Evolutionary conservation across 2,888 invertebrate species (phyloP).

Genomic region (Teleiodes luculella): DNA sequence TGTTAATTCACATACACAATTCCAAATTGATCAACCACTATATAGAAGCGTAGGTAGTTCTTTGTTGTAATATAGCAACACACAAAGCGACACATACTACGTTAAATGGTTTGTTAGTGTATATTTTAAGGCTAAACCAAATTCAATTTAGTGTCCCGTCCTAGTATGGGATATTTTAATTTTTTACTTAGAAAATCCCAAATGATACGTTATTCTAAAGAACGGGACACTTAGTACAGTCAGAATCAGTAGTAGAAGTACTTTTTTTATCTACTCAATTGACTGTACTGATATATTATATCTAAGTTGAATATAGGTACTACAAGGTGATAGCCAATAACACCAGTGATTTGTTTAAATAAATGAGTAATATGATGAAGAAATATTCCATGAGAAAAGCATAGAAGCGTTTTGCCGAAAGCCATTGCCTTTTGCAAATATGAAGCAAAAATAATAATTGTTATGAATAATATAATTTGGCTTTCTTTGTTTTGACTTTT

Average conservation of each 20-base stretch:
- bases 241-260: not conserved
- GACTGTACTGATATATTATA: not conserved
- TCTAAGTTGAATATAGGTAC: not conserved
- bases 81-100: slow-evolving; percentile 58
- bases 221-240: slow-evolving; percentile 6
- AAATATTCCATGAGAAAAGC: slow-evolving; percentile 64
- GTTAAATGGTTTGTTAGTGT: slow-evolving; percentile 74
- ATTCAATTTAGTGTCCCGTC: not conserved
- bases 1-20: slow-evolving; percentile 57
- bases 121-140: slow-evolving; percentile 53
- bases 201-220: not conserved
- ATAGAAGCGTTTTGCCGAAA: slow-evolving; percentile 55
- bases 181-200: not conserved
- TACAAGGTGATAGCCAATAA: slow-evolving; percentile 5
- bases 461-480: not conserved
- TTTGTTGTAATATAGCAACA: slow-evolving; percentile 47
- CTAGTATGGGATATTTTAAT: not conserved
- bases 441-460: slow-evolving; percentile 41
- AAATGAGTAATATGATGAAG: slow-evolving; percentile 20
- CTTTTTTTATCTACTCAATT: not conserved
- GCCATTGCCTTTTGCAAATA: slow-evolving; percentile 52
- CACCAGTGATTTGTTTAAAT: slow-evolving; percentile 22
- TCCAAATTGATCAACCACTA: slow-evolving; percentile 74
- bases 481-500: not conserved
- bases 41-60: slow-evolving; percentile 44